Conservation (phyloP, 2,113 vertebrate genomes). For the Opisthocomus hoazin region DNA sequence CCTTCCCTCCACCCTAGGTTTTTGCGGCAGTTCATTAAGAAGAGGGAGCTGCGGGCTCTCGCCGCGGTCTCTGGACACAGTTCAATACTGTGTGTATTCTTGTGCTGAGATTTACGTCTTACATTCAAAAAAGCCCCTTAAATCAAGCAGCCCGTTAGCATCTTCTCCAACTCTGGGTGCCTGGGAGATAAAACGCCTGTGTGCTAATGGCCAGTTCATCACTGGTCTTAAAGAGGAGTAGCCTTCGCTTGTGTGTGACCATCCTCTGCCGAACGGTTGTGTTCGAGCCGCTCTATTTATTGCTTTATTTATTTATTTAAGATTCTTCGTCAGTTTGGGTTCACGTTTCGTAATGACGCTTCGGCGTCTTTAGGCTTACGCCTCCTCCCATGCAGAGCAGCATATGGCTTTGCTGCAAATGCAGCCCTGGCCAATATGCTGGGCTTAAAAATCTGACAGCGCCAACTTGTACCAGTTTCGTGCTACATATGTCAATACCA, state of each 20-base stretch:
- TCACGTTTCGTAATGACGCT: background rate
- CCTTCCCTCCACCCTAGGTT: conserved; percentile 3
- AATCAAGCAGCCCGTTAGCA: conserved; percentile 59
- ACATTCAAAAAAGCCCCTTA: conserved; percentile 47
- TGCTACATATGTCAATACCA: conserved; percentile 17
- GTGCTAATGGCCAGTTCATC: conserved; percentile 42
- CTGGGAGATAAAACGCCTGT: conserved; percentile 40
- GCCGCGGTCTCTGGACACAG: conserved; percentile 4
- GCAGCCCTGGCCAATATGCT: conserved; percentile 29
- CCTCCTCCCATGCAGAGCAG: background rate
- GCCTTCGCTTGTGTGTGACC: background rate
- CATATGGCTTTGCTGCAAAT: background rate
- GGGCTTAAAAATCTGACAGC: conserved; percentile 4
- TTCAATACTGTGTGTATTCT: conserved; percentile 48
- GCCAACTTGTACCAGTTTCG: background rate
- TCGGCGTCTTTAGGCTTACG: background rate
- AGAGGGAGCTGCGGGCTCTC: conserved; percentile 11
- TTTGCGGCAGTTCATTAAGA: conserved; percentile 54
- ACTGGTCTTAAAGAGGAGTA: background rate
- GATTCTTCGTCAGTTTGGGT: background rate
- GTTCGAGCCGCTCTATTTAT: background rate
- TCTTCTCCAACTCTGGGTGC: conserved; percentile 29
- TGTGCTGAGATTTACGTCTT: conserved; percentile 51
- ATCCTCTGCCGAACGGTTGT: background rate
- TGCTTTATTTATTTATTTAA: background rate